Conservation (phyloP, 1,140 invertebrate genomes). For the Littorina saxatilis region DNA sequence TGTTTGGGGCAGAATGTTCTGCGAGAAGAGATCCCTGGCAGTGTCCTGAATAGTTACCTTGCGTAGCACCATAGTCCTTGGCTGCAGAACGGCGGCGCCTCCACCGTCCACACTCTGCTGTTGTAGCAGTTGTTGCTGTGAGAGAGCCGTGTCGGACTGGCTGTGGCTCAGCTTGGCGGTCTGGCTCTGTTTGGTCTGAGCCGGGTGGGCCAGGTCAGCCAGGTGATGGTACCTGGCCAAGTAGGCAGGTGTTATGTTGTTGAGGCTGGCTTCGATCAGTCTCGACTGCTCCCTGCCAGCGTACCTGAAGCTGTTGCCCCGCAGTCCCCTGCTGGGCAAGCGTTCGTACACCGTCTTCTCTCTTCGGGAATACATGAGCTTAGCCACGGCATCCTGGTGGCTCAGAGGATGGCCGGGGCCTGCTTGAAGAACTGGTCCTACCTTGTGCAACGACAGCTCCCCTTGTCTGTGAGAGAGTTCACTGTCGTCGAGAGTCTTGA, state of each 20-base stretch:
- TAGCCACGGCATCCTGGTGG: slow-evolving; percentile 28
- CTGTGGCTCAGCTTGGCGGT: not conserved
- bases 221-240: slow-evolving; percentile 9
- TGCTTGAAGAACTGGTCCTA: not conserved
- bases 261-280: slow-evolving; percentile 24
- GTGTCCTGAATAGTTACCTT: slow-evolving; percentile 35
- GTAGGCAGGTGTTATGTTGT: slow-evolving; percentile 24
- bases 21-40: not conserved
- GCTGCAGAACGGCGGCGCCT: not conserved
- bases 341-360: slow-evolving; percentile 22
- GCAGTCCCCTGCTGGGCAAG: not conserved
- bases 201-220: slow-evolving; percentile 10
- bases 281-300: slow-evolving; percentile 22
- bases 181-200: not conserved
- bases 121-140: not conserved
- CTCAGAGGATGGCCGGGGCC: not conserved
- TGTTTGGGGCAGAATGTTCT: not conserved
- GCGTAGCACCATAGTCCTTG: slow-evolving; percentile 34
- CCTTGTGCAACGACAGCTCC: not conserved
- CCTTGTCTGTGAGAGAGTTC: no score
- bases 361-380: slow-evolving; percentile 22
- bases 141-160: not conserved
- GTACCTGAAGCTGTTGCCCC: slow-evolving; percentile 24
- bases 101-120: not conserved
- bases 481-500: not conserved